Evolutionary conservation across 2,797 vertebrate genomes (phyloP).

Genomic region (Scolopax bukidnonensis): DNA sequence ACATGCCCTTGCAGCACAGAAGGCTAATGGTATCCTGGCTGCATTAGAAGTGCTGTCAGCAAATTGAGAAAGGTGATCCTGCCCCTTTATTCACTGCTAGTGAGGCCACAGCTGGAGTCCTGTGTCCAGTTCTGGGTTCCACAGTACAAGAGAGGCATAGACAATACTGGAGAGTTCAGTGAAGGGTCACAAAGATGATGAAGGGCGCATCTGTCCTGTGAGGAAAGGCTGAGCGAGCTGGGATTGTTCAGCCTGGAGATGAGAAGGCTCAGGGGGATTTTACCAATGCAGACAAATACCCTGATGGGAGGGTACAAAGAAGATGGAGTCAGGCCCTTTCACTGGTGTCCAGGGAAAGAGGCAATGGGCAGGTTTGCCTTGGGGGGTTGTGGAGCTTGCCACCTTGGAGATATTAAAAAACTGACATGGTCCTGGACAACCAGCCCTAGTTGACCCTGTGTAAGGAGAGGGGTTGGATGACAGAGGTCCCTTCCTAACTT

Average conservation of each 20-base stretch:
- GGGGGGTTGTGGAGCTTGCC: not conserved
- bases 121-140: not conserved
- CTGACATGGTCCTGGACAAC: not conserved
- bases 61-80: rapidly evolving
- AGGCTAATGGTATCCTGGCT: not conserved
- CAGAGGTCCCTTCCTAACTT: not conserved
- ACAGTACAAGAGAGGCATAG: no score
- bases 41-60: not conserved
- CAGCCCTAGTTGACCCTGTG: not conserved
- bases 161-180: not conserved
- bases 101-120: not conserved
- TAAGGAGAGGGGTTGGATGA: not conserved
- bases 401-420: not conserved
- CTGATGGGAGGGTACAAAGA: not conserved
- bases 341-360: not conserved
- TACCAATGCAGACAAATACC: not conserved
- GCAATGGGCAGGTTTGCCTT: not conserved
- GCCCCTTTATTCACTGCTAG: not conserved
- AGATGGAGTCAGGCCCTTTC: not conserved
- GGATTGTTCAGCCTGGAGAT: not conserved
- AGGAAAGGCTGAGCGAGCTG: not conserved
- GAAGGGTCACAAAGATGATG: not conserved
- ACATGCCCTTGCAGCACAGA: not conserved
- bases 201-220: not conserved
- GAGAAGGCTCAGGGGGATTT: not conserved